Conservation (phyloP, 2,888 invertebrate genomes). For the Leptothorax acervorum region DNA sequence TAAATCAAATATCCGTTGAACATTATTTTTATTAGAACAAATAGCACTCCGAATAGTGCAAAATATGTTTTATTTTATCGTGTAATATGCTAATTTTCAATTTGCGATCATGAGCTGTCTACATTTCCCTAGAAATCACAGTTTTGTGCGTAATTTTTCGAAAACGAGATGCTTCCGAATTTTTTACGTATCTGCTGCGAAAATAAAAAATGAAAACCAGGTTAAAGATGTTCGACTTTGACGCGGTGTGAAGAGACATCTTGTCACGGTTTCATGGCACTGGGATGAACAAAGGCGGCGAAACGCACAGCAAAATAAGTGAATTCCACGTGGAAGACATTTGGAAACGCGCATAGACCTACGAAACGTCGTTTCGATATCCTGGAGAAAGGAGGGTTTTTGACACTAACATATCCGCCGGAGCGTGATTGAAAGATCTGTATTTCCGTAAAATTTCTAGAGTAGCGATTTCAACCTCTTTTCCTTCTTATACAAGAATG, state of each 20-base stretch:
- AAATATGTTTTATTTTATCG: not conserved
- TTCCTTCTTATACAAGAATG: constrained; percentile 6
- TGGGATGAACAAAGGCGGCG: constrained; percentile 41
- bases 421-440: constrained; percentile 48
- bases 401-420: constrained; percentile 46
- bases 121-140: constrained; percentile 8
- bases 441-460: constrained; percentile 48
- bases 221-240: constrained; percentile 52
- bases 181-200: constrained; percentile 32
- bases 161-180: constrained; percentile 21
- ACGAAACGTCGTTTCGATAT: constrained; percentile 44
- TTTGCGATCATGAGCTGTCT: not conserved
- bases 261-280: constrained; percentile 53
- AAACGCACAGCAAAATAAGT: constrained; percentile 41
- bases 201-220: constrained; percentile 36
- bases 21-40: not conserved
- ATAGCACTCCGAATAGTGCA: not conserved
- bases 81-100: not conserved
- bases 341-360: constrained; percentile 40
- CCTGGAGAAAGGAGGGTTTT: constrained; percentile 24
- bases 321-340: constrained; percentile 31
- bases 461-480: constrained; percentile 31
- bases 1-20: not conserved
- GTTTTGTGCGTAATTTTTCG: constrained; percentile 22
- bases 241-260: constrained; percentile 36